Base-by-base conservation (phyloP, 2,113 vertebrate genomes). In the Camelus dromedarius region DNA sequence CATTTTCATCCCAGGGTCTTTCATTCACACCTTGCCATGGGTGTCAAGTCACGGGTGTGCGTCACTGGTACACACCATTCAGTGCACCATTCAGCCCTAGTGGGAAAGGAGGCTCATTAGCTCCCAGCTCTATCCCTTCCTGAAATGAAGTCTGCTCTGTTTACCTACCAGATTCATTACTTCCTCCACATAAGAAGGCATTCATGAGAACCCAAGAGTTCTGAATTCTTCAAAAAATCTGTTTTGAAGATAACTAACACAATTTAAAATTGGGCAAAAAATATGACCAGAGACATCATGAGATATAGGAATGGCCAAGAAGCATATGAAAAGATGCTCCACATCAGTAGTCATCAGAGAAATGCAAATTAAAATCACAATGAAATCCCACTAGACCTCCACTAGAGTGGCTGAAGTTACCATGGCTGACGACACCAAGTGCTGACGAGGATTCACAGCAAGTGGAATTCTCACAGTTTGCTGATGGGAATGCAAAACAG, bases 141-240 rank as follows among this genome's bases (percentile, higher is more conserved):
- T 52, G 54, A 52, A 93, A 50, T 82, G 81, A 92, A 54, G 72
- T 93, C 81, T 73, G 18, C 62, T 91, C 48, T 90, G 70, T 81
- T 87, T 88, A 76, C n/a, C n/a, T 76, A 75, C 5, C 12, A n/a
- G 42, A 91, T 64, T 56, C 79, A 58, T 77, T 91, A 82, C 48
- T 94, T 93, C 91, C 4, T 73, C 67, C 30, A 89, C 30, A 84
- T 69, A 66, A 22, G 60, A 96, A 91, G 72, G 10, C 80, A 54
- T 91, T 95, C 64, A n/a, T 42, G 6, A 88, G 42, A 94, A 84
- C 42, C 46, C 26, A 85, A 76, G 28, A 76, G 20, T 76, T n/a
- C 52, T 62, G 22, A 26, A 81, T 70, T 84, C 42, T 88, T 80
- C 91, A 22, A 56, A 64, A 30, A 82, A 62, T 84, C n/a, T 94